A percentile compares a stretch with the other conserved stretches of the same genome.
Conservation (phyloP, 2,888 invertebrate genomes). For the Pachymerium ferrugineum region DNA sequence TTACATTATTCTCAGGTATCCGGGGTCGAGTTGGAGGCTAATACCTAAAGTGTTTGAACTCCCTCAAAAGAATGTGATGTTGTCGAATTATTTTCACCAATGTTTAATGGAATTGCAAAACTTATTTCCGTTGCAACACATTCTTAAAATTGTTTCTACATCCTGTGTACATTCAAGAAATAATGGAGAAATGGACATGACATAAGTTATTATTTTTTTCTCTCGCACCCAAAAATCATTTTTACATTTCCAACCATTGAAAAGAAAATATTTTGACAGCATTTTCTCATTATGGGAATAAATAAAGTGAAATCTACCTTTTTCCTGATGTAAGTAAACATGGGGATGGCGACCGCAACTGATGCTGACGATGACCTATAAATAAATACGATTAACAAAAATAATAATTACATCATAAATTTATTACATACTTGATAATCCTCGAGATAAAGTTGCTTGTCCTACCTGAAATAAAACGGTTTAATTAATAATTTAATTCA, state of each 20-base stretch:
- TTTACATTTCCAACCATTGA: no score
- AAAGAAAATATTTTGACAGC: no score
- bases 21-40: slow-evolving; percentile 6
- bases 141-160: slow-evolving; percentile 24
- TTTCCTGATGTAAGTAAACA: slow-evolving; percentile 7
- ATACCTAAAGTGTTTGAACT: neutral
- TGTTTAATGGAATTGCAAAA: slow-evolving; percentile 25
- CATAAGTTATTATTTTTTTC: no score
- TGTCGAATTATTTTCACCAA: slow-evolving; percentile 14
- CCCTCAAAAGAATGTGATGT: slow-evolving; percentile 5
- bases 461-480: neutral
- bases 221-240: no score
- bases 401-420: neutral
- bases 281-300: neutral
- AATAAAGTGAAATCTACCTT: neutral
- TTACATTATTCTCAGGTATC: slow-evolving; percentile 21
- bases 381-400: neutral
- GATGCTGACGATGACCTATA: neutral
- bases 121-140: slow-evolving; percentile 16
- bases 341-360: neutral
- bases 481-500: neutral
- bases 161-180: slow-evolving; percentile 25
- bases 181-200: no score
- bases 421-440: neutral
- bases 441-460: neutral